Percentiles rank a stretch among this genome's conserved stretches.
Evolutionary conservation across 2,888 invertebrate genomes (phyloP).

Genomic region (Epinotia bilunana): DNA sequence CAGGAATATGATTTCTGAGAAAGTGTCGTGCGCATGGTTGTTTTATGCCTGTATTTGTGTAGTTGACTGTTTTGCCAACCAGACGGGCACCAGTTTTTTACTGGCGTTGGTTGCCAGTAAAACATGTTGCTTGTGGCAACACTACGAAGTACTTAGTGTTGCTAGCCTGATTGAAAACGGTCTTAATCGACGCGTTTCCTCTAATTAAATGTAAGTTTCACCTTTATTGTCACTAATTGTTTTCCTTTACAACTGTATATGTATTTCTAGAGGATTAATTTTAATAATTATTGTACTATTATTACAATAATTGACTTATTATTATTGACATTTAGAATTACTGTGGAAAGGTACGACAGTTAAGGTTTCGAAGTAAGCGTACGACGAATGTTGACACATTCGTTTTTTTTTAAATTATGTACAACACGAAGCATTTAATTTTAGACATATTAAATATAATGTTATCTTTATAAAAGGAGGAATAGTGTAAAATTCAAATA

Average conservation of each 20-base stretch:
- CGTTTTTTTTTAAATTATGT: constrained; percentile 68
- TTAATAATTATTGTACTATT: constrained; percentile 78
- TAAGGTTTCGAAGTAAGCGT: constrained; percentile 48
- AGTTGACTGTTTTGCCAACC: constrained; percentile 40
- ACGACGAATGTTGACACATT: constrained; percentile 40
- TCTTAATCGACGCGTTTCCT: constrained; percentile 55
- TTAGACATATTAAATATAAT: constrained; percentile 82
- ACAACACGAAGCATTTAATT: constrained; percentile 84
- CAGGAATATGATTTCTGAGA: constrained; percentile 36
- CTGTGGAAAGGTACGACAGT: constrained; percentile 72
- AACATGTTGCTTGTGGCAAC: constrained; percentile 67
- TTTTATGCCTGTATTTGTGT: constrained; percentile 41
- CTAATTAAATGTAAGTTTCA: constrained; percentile 72
- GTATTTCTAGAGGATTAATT: constrained; percentile 79
- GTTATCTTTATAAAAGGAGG: constrained; percentile 74
- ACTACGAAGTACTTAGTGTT: constrained; percentile 53
- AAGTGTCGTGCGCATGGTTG: constrained; percentile 38
- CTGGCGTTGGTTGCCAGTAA: constrained; percentile 47
- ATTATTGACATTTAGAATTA: constrained; percentile 76
- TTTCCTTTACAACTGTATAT: constrained; percentile 77
- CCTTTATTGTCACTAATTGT: constrained; percentile 78
- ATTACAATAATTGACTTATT: constrained; percentile 77
- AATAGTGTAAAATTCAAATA: constrained; percentile 64
- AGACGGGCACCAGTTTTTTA: constrained; percentile 34
- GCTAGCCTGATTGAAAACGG: constrained; percentile 62